A percentile compares a stretch with the other conserved stretches of the same genome.
phyloP scores from a whole-genome alignment of 2,888 invertebrate species.

The Pomacea canaliculata region DNA sequence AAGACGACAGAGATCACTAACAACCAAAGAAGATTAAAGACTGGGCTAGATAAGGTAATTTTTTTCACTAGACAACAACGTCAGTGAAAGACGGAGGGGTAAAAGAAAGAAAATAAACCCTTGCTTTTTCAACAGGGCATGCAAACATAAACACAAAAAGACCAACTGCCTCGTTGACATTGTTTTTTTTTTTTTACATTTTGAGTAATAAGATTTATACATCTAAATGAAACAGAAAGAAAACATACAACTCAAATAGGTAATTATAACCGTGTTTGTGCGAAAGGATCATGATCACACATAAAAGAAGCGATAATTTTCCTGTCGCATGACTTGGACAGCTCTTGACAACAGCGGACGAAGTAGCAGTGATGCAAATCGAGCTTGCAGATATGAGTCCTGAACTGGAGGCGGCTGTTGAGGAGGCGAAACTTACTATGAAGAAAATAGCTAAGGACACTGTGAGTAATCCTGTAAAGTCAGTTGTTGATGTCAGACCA shows the following conservation, averaged over 20 bases:
- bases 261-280: too few relatives aligned
- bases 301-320: too few relatives aligned
- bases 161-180: too few relatives aligned
- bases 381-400: slow-evolving; percentile 70
- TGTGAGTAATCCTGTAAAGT: slow-evolving; percentile 33
- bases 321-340: slow-evolving; percentile 26
- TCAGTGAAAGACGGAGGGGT: background rate
- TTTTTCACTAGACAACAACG: background rate
- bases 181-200: too few relatives aligned
- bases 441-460: slow-evolving; percentile 75
- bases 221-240: too few relatives aligned
- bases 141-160: too few relatives aligned
- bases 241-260: too few relatives aligned
- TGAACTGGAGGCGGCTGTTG: slow-evolving; percentile 69
- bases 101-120: too few relatives aligned
- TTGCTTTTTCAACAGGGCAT: too few relatives aligned
- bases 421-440: slow-evolving; percentile 76
- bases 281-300: too few relatives aligned
- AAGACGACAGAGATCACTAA: slow-evolving; percentile 67
- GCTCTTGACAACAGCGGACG: slow-evolving; percentile 68
- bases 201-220: too few relatives aligned
- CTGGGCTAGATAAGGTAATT: slow-evolving; percentile 69
- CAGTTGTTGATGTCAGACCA: background rate
- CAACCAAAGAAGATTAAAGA: slow-evolving; percentile 69
- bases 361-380: slow-evolving; percentile 68